A percentile compares a stretch with the other conserved stretches of the same genome.
These are phyloP conservation scores for Gymnobelideus leadbeateri DNA, from an alignment of 2,113 vertebrate species.

Conservation along the genomic window DNA sequence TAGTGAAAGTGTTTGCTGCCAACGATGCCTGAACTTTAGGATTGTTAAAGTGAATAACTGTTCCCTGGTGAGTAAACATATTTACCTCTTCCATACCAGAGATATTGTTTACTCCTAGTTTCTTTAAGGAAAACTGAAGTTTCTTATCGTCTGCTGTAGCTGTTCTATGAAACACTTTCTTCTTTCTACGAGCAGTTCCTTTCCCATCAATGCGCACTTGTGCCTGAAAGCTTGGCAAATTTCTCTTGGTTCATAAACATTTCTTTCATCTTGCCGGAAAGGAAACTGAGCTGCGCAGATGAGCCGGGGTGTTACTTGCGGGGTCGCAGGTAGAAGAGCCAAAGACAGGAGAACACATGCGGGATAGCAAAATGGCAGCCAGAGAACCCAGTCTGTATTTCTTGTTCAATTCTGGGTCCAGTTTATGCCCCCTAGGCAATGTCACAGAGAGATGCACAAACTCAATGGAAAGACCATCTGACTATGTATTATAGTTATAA, in stretches of 20 bases:
- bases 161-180: constrained; percentile 99
- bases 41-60: too few relatives aligned
- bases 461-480: not conserved
- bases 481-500: not conserved
- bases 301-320: constrained; percentile 70
- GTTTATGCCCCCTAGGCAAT: not conserved
- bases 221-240: constrained; percentile 55
- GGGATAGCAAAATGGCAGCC: constrained; percentile 92
- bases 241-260: constrained; percentile 77
- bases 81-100: too few relatives aligned
- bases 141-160: constrained; percentile 98
- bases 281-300: constrained; percentile 61
- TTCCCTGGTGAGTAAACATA: too few relatives aligned
- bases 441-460: not conserved
- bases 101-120: too few relatives aligned
- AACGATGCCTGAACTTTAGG: too few relatives aligned
- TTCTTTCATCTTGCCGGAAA: constrained; percentile 95
- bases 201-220: too few relatives aligned
- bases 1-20: too few relatives aligned
- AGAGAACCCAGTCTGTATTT: too few relatives aligned
- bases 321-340: constrained; percentile 76
- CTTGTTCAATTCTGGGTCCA: not conserved
- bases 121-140: too few relatives aligned
- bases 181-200: constrained; percentile 98
- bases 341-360: constrained; percentile 88